Evolutionary conservation across 2,888 invertebrate genomes (phyloP).

Genomic region (Dicycla oo): DNA sequence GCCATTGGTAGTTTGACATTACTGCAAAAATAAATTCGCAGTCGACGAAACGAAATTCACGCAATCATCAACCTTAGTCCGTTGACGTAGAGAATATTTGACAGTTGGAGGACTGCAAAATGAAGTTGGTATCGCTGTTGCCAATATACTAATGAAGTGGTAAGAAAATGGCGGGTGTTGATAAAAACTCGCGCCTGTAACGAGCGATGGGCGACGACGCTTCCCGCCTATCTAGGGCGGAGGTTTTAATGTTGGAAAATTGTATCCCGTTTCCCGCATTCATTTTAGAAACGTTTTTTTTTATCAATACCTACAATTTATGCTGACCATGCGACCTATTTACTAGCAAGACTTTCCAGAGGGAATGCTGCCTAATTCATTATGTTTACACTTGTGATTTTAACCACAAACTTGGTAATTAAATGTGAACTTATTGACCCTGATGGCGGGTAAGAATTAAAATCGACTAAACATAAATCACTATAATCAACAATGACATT

Average conservation of each 20-base stretch:
- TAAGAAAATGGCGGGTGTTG: constrained; percentile 54
- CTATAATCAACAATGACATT: background rate
- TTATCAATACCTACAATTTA: background rate
- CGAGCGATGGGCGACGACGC: constrained; percentile 50
- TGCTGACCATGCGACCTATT: background rate
- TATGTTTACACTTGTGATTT: background rate
- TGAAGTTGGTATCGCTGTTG: constrained; percentile 41
- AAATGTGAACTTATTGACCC: background rate
- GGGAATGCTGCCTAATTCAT: background rate
- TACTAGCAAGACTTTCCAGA: background rate
- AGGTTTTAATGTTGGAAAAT: constrained; percentile 34
- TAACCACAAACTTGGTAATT: background rate
- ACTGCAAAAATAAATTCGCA: constrained; percentile 29
- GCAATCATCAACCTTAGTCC: constrained; percentile 19
- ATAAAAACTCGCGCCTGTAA: constrained; percentile 53
- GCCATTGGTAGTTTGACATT: constrained; percentile 45
- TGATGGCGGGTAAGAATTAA: background rate
- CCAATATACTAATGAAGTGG: constrained; percentile 64
- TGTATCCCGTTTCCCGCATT: constrained; percentile 14
- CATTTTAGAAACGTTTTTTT: background rate
- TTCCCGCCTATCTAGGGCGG: constrained; percentile 46
- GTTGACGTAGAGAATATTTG: background rate
- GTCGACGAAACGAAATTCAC: background rate
- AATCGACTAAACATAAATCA: background rate
- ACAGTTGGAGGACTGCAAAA: constrained; percentile 1